phyloP scores from a whole-genome alignment of 2,797 vertebrate genomes.

The Natrix natrix region DNA sequence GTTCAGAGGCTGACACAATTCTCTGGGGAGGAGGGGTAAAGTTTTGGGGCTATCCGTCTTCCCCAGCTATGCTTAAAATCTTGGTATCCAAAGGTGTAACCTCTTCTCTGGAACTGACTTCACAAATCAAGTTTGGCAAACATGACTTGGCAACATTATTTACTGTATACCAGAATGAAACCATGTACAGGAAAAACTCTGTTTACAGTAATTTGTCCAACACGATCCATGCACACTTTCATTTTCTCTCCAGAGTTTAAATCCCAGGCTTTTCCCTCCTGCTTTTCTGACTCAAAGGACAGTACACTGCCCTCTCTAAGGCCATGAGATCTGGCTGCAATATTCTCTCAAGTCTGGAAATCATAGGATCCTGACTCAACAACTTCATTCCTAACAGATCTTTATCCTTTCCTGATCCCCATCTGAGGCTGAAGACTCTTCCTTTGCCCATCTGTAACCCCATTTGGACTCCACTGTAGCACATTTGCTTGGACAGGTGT shows the following conservation, averaged over 20 bases:
- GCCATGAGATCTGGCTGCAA: neutral
- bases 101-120: neutral
- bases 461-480: neutral
- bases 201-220: neutral
- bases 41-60: neutral
- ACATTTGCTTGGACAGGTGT: neutral
- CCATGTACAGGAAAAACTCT: neutral
- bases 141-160: neutral
- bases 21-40: neutral
- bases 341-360: neutral
- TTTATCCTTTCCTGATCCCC: neutral
- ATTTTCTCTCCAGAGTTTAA: neutral
- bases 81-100: neutral
- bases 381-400: neutral
- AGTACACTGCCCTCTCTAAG: neutral
- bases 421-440: neutral
- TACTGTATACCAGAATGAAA: neutral
- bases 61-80: neutral
- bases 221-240: neutral
- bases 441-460: no score
- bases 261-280: neutral
- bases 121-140: neutral
- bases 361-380: neutral
- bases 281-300: neutral
- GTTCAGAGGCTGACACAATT: neutral